Evolutionary conservation across 2,888 invertebrate genomes (phyloP), one percentile per base, ranked within the genome.

Genomic region (Aleiodes leptofemur): DNA sequence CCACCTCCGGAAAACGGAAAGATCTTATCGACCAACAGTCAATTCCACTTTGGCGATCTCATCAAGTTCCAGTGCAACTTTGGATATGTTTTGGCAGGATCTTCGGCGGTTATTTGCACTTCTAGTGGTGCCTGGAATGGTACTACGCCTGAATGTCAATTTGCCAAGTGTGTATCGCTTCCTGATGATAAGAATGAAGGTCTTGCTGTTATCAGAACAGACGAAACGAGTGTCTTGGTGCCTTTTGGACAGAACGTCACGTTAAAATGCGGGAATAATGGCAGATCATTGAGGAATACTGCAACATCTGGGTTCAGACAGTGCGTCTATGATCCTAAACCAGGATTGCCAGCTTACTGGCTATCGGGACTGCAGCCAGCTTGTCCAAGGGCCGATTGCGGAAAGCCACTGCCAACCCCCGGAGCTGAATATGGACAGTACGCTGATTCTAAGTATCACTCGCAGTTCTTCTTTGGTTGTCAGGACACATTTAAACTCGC

Each of bases 81-180:
- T 89, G 98, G 98, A 16, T 97, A 96, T 86, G 95, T 97, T 0
- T 95, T 98, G 93, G 94, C 95, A 76, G 98, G 98, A 69, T 95
- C 96, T 69, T 93, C 96, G 0, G 94, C 96, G 5, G 91, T 98
- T 16, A 91, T 96, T 72, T 99, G 98, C 89, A 94, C 96, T 1
- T 95, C 96, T 4, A 95, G 94, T 86, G 98, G 98, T 66, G 93
- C 92, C 48, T 99, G 98, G 99, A 97, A 98, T 88, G 97, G 97
- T 82, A 94, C 96, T 5, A 93, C 95, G 56, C 98, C 99, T 4
- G 95, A 95, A 90, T 99, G 98, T 90, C 94, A 96, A 91, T 96
- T 97, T 97, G 97, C 97, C 50, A 94, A 96, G 85, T 97, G 97
- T 88, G 96, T 97, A 14, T 96, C 96, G 0, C 90, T 97, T 71